phyloP scores from a whole-genome alignment of 2,113 vertebrate species.

The Mesocricetus auratus region DNA sequence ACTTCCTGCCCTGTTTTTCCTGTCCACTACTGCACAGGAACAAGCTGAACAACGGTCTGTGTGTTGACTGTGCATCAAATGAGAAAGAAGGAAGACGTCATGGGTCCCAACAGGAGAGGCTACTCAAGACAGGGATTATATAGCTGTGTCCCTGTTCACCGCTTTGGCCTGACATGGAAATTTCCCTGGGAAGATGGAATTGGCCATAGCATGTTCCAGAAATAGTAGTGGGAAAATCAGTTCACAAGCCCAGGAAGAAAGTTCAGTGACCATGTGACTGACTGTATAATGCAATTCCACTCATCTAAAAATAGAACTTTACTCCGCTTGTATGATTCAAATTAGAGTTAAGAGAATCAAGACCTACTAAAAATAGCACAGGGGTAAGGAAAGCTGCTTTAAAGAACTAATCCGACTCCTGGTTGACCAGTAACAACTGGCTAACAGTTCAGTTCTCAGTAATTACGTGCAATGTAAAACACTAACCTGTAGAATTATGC shows the following conservation, averaged over 20 bases:
- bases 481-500: not conserved
- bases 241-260: conserved; percentile 26
- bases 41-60: not conserved
- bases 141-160: not conserved
- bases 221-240: not conserved
- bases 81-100: not conserved
- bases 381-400: not conserved
- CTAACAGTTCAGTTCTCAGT: not conserved
- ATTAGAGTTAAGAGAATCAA: not conserved
- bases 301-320: conserved; percentile 13
- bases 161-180: not conserved
- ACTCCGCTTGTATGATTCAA: not conserved
- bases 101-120: not conserved
- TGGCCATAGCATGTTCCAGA: not conserved
- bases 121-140: not conserved
- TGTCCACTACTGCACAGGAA: not conserved
- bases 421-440: not conserved
- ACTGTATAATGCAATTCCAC: conserved; percentile 16
- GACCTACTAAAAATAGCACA: conserved; percentile 47
- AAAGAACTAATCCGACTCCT: not conserved
- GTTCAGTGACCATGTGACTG: not conserved
- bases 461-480: not conserved
- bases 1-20: not conserved
- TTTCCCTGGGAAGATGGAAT: not conserved
- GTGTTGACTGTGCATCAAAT: not conserved